Conservation (phyloP, 2,797 vertebrate genomes). For the Ctenopoma multispine region DNA sequence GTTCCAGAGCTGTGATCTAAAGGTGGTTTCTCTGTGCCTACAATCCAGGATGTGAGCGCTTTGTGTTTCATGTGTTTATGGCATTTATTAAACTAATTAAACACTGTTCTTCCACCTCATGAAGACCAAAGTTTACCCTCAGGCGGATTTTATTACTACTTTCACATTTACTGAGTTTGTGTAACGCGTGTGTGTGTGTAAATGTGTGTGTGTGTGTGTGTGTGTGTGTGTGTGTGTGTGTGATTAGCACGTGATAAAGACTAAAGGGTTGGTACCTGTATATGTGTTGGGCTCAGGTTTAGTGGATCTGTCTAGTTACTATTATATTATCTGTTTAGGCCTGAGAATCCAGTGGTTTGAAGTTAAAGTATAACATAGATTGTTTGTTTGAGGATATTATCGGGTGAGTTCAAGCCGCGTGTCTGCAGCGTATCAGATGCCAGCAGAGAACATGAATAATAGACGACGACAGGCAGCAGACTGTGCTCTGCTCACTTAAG, state of each 20-base stretch:
- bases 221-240: not conserved
- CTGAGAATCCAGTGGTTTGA: not conserved
- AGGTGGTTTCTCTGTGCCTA: not conserved
- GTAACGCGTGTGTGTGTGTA: not conserved
- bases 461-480: slow-evolving; percentile 68
- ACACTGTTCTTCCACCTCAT: slow-evolving; percentile 13
- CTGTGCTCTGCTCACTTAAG: slow-evolving; percentile 59
- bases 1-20: not conserved
- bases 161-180: not conserved
- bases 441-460: slow-evolving; percentile 74
- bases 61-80: slow-evolving; percentile 45
- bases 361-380: slow-evolving; percentile 2
- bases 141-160: slow-evolving; percentile 27
- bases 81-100: slow-evolving; percentile 49
- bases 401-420: slow-evolving; percentile 8
- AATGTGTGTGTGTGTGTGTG: not conserved
- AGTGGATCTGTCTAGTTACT: not conserved
- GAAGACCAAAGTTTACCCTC: slow-evolving; percentile 55
- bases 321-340: not conserved
- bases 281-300: not conserved
- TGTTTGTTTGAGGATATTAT: slow-evolving; percentile 2
- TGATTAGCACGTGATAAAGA: not conserved
- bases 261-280: not conserved
- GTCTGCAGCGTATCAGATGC: slow-evolving; percentile 53
- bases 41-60: slow-evolving; percentile 8